Conservation (phyloP, 2,113 vertebrate species). For the Sebastes fasciatus region DNA sequence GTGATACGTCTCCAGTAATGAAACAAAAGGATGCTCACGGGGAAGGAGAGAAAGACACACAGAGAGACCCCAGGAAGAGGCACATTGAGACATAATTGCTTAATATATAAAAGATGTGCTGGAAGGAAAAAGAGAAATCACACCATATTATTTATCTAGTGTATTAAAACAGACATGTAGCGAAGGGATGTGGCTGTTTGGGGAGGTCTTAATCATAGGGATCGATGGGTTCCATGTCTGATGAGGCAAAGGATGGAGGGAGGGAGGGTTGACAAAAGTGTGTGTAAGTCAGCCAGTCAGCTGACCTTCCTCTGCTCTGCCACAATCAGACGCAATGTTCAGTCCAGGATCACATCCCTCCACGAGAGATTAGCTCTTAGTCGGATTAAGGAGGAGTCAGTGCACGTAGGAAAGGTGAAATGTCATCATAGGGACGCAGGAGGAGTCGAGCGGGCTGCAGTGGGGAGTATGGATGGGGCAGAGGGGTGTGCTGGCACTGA, state of each 20-base stretch:
- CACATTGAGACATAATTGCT: slow-evolving; percentile 40
- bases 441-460: slow-evolving; percentile 43
- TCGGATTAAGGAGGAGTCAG: slow-evolving; percentile 75
- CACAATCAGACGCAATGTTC: slow-evolving; percentile 32
- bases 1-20: slow-evolving; percentile 31
- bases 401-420: slow-evolving; percentile 70
- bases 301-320: slow-evolving; percentile 33
- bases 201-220: slow-evolving; percentile 29
- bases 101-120: slow-evolving; percentile 42
- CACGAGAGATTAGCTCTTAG: slow-evolving; percentile 77
- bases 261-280: slow-evolving; percentile 16
- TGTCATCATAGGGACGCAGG: slow-evolving; percentile 52
- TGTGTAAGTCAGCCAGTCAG: slow-evolving; percentile 41
- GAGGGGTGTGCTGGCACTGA: slow-evolving; percentile 1
- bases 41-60: slow-evolving; percentile 1
- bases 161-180: slow-evolving; percentile 15
- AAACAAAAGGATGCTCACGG: slow-evolving; percentile 38
- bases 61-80: neutral
- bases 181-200: slow-evolving; percentile 14
- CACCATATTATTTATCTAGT: neutral
- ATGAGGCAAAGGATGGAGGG: slow-evolving; percentile 13
- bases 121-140: slow-evolving; percentile 32
- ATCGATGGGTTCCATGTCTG: slow-evolving; percentile 60
- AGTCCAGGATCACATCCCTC: slow-evolving; percentile 42
- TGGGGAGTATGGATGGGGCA: neutral